Base-by-base conservation (phyloP, 2,797 vertebrate genomes). In the Eremophila alpestris region DNA sequence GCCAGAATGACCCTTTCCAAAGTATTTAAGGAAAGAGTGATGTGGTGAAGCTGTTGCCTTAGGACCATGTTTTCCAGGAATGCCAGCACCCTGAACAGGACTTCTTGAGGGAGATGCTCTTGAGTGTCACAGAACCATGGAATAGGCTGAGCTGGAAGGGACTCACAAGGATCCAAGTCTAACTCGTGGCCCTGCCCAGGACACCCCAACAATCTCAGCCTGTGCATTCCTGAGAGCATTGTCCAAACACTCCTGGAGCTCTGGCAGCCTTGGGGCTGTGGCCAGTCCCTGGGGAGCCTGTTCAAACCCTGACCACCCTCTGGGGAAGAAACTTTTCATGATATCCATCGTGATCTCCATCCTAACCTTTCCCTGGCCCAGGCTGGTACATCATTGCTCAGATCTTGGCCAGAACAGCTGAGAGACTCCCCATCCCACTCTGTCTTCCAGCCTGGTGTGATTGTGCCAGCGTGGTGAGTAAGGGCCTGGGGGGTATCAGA, bases 141-240 rank as follows among this genome's bases (percentile, higher is more conserved):
- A 71, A 59, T 18, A 10, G 6, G 9, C 26, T 71, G 26, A 5
- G 9, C 26, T 71, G 26, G 52, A 36, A 11, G 7, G 20, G 17
- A 83, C 10, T 36, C 29, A 49, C 34, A 76, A 6, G 34, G 26
- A 59, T 30, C 4, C 2, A 2, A 46, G 3, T 15, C 26, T 52
- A 36, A 0, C 26, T 3, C 4, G 34, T 41, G 30, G 2, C 26
- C 26, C 40, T 54, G 65, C 52, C 0, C 58, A 71, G 41, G 30
- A 51, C 24, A 30, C 8, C 2, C 30, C 21, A 58, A 12, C 22
- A 34, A 6, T 30, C 12, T 27, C 51, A 40, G 3, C 12, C 58
- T 70, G 14, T 4, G 13, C 41, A 54, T 30, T 29, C 63, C 51
- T 64, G 14, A 13, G 4, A 70, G 45, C 0, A 0, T 1, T 22